Percentiles rank a stretch among this genome's conserved stretches.
phyloP scores from a whole-genome alignment of 1,140 invertebrate species.

The Delia radicum region DNA sequence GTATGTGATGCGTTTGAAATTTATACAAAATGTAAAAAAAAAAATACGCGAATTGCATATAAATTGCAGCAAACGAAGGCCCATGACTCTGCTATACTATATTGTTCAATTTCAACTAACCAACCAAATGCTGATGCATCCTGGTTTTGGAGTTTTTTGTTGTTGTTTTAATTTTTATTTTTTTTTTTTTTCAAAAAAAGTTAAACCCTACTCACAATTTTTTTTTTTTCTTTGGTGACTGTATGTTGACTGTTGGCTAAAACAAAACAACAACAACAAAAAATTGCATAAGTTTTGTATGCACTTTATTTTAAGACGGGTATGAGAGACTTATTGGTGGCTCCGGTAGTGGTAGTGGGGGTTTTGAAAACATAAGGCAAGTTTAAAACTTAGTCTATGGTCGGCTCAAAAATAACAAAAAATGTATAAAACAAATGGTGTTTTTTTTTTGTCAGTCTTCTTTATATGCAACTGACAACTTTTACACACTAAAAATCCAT shows the following conservation, averaged over 20 bases:
- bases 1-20: neutral
- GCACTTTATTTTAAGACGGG: neutral
- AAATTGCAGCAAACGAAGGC: slow-evolving; percentile 6
- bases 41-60: slow-evolving; percentile 11
- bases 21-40: neutral
- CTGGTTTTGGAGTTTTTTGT: neutral
- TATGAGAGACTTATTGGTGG: neutral
- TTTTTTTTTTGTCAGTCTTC: neutral
- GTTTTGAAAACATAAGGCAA: neutral
- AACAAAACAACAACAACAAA: neutral
- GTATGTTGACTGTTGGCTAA: neutral
- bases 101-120: slow-evolving; percentile 8
- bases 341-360: neutral
- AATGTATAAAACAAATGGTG: neutral
- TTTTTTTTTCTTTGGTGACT: neutral
- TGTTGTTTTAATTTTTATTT: neutral
- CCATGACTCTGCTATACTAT: neutral
- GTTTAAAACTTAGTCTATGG: neutral
- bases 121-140: slow-evolving; percentile 16
- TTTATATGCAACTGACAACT: slow-evolving; percentile 14
- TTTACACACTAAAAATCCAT: slow-evolving; percentile 17
- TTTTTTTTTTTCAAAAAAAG: neutral
- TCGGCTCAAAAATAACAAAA: neutral
- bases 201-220: neutral
- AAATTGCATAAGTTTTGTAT: neutral